phyloP scores from a whole-genome alignment of 2,888 invertebrate genomes.

The Erebia ligea region DNA sequence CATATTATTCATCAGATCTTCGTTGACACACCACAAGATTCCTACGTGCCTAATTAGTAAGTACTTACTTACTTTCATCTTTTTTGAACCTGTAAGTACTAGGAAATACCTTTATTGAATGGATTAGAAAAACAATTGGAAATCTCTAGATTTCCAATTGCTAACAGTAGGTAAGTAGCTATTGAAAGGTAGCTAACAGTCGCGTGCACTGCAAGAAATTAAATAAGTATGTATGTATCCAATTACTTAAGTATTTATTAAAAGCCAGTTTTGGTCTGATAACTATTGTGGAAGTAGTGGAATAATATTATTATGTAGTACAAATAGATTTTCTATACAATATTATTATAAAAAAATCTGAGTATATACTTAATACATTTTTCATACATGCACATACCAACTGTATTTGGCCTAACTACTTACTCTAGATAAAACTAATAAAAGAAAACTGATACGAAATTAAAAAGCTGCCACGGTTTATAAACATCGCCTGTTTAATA shows the following conservation, averaged over 20 bases:
- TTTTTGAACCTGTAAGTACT: too few species aligned
- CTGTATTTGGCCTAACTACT: background rate
- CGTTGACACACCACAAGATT: too few species aligned
- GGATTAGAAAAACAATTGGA: too few species aligned
- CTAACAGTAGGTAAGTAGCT: too few species aligned
- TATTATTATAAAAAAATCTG: too few species aligned
- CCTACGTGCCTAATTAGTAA: too few species aligned
- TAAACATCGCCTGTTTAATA: background rate
- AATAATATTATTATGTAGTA: background rate
- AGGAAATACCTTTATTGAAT: too few species aligned
- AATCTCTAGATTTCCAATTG: too few species aligned
- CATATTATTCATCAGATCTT: too few species aligned
- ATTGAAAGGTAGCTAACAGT: background rate
- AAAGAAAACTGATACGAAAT: background rate
- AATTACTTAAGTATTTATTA: background rate
- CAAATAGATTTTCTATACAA: background rate
- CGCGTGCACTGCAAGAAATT: background rate
- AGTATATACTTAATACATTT: background rate
- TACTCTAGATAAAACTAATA: background rate
- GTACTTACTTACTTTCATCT: too few species aligned
- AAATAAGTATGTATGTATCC: background rate
- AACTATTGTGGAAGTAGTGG: background rate
- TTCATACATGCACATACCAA: background rate
- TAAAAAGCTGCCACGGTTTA: background rate
- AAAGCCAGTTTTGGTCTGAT: conserved; percentile 16